Evolutionary conservation across 1,140 invertebrate species (phyloP), one percentile per base, ranked within the genome.

Genomic region (Augochlora pura): DNA sequence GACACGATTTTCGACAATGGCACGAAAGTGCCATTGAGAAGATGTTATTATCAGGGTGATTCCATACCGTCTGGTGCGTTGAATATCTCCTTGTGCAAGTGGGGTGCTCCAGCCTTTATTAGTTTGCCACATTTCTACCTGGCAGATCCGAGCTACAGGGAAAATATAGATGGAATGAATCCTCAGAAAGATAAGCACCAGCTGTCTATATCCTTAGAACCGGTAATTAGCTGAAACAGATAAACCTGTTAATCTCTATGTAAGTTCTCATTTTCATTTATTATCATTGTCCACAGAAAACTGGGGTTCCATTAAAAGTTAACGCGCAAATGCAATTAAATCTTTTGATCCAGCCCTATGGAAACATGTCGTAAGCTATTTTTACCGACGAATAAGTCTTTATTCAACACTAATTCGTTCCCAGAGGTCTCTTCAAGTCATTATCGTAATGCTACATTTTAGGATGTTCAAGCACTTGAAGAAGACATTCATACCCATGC

Each of bases 51-150:
- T 80, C 87, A 89, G 1, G 79, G 91, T 7, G 87, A 92, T 39
- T 90, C 92, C 68, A 88, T 90, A 42, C 94, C 94, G 9, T 94
- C 93, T 46, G 95, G 95, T 2, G 92, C 94, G 0, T 93, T 96
- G 77, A 95, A 96, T 89, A 95, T 96, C 60, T 95, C 96, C 5
- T 91, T 92, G 16, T 97, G 96, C 75, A 94, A 96, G 84, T 96
- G 93, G 85, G 95, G 95, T 52, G 95, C 97, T 16, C 97, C 97
- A 0, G 95, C 96, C 1, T 97, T 96, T 86, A 93, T 97, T 38
- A 97, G 97, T 10, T 95, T 96, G 77, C 98, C 98, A 0, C 98
- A 99, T 91, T 98, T 98, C 93, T 96, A 97, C 88, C 91, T 96
- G 77, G 97, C 95, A 1, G 97, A 98, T 91, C 91, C 94, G 0